Conservation (phyloP, 2,888 invertebrate genomes). For the Sinopyrophorus schimmeli region DNA sequence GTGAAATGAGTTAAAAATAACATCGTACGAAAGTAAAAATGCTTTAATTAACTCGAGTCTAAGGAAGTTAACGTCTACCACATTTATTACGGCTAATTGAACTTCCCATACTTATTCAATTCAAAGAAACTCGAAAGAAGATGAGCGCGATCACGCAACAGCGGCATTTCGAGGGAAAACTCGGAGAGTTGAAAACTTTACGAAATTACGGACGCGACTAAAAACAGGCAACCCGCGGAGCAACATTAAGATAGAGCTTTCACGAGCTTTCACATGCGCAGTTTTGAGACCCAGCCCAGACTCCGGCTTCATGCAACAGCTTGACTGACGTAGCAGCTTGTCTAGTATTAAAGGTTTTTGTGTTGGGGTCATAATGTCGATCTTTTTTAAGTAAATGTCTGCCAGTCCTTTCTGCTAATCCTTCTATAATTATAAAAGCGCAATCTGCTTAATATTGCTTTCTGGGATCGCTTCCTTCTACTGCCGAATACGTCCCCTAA, state of each 20-base stretch:
- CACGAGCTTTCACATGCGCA: slow-evolving; percentile 25
- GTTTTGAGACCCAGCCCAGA: slow-evolving; percentile 28
- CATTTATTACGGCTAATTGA: slow-evolving; percentile 2
- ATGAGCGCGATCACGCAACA: slow-evolving; percentile 10
- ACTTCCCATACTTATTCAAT: slow-evolving; percentile 3
- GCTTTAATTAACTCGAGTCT: too few species aligned
- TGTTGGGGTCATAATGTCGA: slow-evolving; percentile 5
- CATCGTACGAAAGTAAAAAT: too few species aligned
- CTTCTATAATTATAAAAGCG: slow-evolving; percentile 8
- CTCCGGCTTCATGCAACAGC: slow-evolving; percentile 29
- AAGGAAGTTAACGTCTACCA: background rate
- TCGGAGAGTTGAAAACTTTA: slow-evolving; percentile 8
- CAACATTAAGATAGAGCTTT: slow-evolving; percentile 26
- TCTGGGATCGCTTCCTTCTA: too few species aligned
- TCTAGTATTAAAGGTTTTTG: slow-evolving; percentile 17
- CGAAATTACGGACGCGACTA: slow-evolving; percentile 22
- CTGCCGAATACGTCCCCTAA: too few species aligned
- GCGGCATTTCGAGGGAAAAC: slow-evolving; percentile 16
- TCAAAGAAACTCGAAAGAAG: slow-evolving; percentile 2
- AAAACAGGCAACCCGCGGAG: slow-evolving; percentile 30
- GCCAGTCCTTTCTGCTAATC: slow-evolving; percentile 6
- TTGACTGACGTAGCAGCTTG: slow-evolving; percentile 27
- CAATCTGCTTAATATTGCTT: too few species aligned
- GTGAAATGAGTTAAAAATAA: too few species aligned
- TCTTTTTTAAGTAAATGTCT: slow-evolving; percentile 6